Evolutionary conservation across 2,113 vertebrate species (phyloP), one percentile per base, ranked within the genome.

Genomic region (Pionites leucogaster): DNA sequence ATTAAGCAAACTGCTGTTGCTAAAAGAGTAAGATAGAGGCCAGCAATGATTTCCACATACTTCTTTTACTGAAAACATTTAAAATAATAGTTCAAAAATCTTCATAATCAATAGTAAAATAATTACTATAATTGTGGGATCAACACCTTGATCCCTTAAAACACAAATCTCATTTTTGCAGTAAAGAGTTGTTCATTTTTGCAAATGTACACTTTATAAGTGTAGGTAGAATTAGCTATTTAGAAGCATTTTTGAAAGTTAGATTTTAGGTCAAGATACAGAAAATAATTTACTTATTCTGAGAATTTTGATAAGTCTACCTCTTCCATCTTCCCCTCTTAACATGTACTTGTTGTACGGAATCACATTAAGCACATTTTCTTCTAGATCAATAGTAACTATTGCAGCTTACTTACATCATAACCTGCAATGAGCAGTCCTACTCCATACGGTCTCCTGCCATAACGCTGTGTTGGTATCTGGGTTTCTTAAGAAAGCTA

Each of bases 361-460:
- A 71, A 52, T 11, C 19, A 13, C 35, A 27, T 46, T 50, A 24
- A 83, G 72, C 27, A 68, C 24, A 11, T 39, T 84, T 78, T 63
- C 31, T 74, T 69, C 49, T 15, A 60, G n/a, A 53, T 27, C 46
- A 90, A 39, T 1, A 25, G 42, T 52, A 80, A 37, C 69, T 49
- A 57, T 63, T 7, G 28, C 31, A 59, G 50, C 15, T 64, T 74
- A 98, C 99, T 99, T 97, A 99, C 99, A 97, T 99, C 99, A 94
- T 98, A 99, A 65, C 99, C 99, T 86, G 99, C 99, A 71, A 99
- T 99, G 79, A 99, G 99, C 64, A 99, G 98, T 37, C 99, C 99
- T 4, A 99, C 99, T 6, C 99, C 99, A 33, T 99, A 99, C 0
- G 99, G 99, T 96, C 99, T 98, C 79, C 99, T 98, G 78, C 99